These are phyloP conservation scores for Pristionchus entomophagus DNA, from an alignment of 2,888 invertebrate species.

Conservation along the genomic window DNA sequence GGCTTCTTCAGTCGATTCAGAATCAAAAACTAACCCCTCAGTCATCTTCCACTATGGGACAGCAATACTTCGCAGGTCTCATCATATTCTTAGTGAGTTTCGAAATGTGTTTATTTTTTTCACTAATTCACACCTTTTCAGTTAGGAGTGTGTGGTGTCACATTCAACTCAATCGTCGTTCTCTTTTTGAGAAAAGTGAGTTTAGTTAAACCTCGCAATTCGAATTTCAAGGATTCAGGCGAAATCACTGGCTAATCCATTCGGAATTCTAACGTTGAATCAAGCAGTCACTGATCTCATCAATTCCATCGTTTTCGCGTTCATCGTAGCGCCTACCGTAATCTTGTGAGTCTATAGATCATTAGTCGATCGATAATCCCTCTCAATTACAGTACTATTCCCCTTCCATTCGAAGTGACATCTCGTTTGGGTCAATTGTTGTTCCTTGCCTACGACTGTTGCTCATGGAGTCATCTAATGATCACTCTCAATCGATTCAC, in stretches of 20 bases:
- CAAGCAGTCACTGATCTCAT: slow-evolving; percentile 46
- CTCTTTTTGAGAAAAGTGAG: slow-evolving; percentile 35
- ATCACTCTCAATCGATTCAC: slow-evolving; percentile 42
- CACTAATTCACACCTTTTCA: not conserved
- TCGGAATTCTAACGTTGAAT: slow-evolving; percentile 43
- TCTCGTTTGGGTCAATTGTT: slow-evolving; percentile 33
- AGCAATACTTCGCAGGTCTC: slow-evolving; percentile 13
- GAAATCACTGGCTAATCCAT: slow-evolving; percentile 16
- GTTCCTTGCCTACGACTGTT: slow-evolving; percentile 40
- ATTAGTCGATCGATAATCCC: not conserved
- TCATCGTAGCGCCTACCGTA: slow-evolving; percentile 33
- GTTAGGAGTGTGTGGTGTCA: slow-evolving; percentile 23
- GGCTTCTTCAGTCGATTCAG: no score
- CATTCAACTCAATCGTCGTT: slow-evolving; percentile 34
- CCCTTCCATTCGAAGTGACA: slow-evolving; percentile 19
- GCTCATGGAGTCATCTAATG: slow-evolving; percentile 39
- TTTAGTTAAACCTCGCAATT: not conserved
- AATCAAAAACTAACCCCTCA: not conserved
- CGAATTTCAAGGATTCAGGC: not conserved
- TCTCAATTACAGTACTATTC: slow-evolving; percentile 29
- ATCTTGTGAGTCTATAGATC: not conserved
- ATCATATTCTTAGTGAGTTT: slow-evolving; percentile 13
- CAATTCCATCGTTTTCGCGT: slow-evolving; percentile 36
- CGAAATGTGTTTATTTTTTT: not conserved
- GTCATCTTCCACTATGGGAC: not conserved